Conservation (phyloP, 2,113 vertebrate species). For the Plecturocebus donacophilus region DNA sequence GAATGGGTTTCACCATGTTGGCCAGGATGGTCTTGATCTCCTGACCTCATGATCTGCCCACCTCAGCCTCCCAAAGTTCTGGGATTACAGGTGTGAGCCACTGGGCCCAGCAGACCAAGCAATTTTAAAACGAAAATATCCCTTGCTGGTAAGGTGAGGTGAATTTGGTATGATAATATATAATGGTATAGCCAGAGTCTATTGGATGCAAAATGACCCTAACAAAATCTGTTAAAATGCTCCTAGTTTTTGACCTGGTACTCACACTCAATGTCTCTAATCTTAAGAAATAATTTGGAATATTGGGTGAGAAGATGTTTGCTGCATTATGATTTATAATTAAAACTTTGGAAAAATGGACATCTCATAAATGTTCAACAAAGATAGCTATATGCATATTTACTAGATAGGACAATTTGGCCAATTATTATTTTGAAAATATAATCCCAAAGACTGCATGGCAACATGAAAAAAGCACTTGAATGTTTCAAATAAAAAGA, state of each 20-base stretch:
- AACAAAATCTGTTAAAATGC: background rate
- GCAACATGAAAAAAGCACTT: background rate
- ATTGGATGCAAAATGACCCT: background rate
- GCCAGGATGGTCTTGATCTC: too few relatives aligned
- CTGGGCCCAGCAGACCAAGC: background rate
- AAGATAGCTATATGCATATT: background rate
- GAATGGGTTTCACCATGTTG: too few relatives aligned
- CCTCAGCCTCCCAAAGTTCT: too few relatives aligned
- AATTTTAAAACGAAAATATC: background rate
- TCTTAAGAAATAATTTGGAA: constrained; percentile 19
- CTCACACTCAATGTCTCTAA: background rate
- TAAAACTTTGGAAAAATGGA: background rate
- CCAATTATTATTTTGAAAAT: background rate
- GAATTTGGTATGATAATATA: background rate
- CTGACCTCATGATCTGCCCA: too few relatives aligned
- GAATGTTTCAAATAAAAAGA: constrained; percentile 14
- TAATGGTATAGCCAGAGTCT: background rate
- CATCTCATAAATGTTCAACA: background rate
- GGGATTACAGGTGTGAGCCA: too few relatives aligned
- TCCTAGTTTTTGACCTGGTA: background rate
- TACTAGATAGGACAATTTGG: background rate
- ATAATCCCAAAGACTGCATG: background rate
- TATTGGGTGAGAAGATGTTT: background rate
- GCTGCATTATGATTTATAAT: background rate
- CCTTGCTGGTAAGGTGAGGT: background rate